These are phyloP conservation scores for Zaprionus obscuricornis DNA, from an alignment of 2,888 invertebrate species.

Conservation along the genomic window DNA sequence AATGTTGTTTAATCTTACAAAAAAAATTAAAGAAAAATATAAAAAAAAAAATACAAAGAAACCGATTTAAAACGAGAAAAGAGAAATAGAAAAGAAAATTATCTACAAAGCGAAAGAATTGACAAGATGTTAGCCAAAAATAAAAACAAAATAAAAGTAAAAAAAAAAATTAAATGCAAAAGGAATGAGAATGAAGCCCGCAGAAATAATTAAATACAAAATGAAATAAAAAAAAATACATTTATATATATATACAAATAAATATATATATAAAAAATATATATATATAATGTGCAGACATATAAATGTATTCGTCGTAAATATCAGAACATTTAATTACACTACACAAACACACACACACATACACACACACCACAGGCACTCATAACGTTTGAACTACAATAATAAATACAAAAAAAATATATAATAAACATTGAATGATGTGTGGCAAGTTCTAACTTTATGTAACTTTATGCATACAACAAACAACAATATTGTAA, in stretches of 20 bases:
- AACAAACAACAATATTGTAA: slow-evolving; percentile 64
- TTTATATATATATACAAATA: slow-evolving; percentile 38
- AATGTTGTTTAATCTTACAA: slow-evolving; percentile 55
- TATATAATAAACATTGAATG: slow-evolving; percentile 32
- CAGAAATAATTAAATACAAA: slow-evolving; percentile 22
- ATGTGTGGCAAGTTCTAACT: slow-evolving; percentile 37
- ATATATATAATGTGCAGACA: slow-evolving; percentile 45
- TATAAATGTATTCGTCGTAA: slow-evolving; percentile 43
- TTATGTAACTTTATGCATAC: slow-evolving; percentile 64
- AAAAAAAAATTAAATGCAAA: slow-evolving; percentile 18
- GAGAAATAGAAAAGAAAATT: slow-evolving; percentile 20
- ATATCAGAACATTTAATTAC: slow-evolving; percentile 46
- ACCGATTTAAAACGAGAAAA: slow-evolving; percentile 4
- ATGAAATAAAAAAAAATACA: slow-evolving; percentile 41
- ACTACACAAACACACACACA: slow-evolving; percentile 37
- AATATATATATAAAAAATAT: slow-evolving; percentile 21
- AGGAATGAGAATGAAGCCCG: slow-evolving; percentile 17
- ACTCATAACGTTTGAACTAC: no score
- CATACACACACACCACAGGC: no score
- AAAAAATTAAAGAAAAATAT: background rate
- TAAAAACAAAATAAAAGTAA: slow-evolving; percentile 18
- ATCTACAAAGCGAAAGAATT: slow-evolving; percentile 17
- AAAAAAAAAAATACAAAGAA: background rate
- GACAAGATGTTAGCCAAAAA: no score
- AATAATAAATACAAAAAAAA: slow-evolving; percentile 61